phyloP scores from a whole-genome alignment of 2,888 invertebrate genomes.

The Athalia rosae region DNA sequence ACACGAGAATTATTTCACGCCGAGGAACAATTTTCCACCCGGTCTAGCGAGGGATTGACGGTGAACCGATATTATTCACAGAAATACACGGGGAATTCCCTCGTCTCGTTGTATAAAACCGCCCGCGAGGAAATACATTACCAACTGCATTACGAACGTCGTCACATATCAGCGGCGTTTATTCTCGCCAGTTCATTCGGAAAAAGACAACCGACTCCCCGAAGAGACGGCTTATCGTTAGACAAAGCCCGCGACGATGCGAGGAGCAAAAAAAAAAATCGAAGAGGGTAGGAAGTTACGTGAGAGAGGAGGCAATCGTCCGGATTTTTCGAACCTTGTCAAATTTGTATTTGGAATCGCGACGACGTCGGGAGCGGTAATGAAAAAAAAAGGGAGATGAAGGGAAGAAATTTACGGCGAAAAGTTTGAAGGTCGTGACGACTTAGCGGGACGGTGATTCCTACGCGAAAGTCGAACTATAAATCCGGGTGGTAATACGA shows the following conservation, averaged over 20 bases:
- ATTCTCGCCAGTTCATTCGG: conserved; percentile 2
- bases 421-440: neutral
- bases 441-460: neutral
- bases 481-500: conserved; percentile 60
- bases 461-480: conserved; percentile 52
- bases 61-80: conserved; percentile 29
- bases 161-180: neutral
- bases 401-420: conserved; percentile 15
- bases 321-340: no score
- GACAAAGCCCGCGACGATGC: neutral
- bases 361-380: no score
- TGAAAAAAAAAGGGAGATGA: neutral
- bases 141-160: neutral
- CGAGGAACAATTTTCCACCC: conserved; percentile 34
- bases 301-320: no score
- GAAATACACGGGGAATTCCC: neutral
- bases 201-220: neutral
- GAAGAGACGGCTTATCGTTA: neutral
- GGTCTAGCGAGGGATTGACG: conserved; percentile 9
- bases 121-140: conserved; percentile 14
- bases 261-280: neutral
- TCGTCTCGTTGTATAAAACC: neutral
- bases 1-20: conserved; percentile 23
- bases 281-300: no score
- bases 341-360: no score